Conservation (phyloP, 2,113 vertebrate genomes). For the Rutilus rutilus region DNA sequence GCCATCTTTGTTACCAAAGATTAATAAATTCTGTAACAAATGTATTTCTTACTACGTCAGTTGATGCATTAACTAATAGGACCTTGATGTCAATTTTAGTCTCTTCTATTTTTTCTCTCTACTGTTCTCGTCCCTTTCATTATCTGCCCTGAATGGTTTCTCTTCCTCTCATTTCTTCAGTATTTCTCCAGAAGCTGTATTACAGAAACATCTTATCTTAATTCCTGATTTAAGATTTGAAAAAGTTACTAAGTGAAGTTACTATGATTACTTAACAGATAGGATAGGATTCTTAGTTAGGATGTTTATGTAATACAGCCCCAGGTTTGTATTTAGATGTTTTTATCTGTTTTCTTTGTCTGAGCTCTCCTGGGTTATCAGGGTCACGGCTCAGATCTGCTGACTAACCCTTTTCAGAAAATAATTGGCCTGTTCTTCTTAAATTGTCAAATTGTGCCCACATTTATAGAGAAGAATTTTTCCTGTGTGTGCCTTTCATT, state of each 20-base stretch:
- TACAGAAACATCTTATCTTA: too few relatives aligned
- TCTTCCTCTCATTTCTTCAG: too few relatives aligned
- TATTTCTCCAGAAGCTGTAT: too few relatives aligned
- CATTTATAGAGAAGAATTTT: background rate
- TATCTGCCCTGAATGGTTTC: too few relatives aligned
- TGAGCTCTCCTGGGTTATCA: background rate
- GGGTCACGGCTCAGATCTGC: background rate
- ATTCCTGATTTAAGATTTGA: background rate
- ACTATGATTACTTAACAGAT: background rate
- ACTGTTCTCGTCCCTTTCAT: too few relatives aligned
- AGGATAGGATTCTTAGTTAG: background rate
- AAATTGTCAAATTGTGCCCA: background rate
- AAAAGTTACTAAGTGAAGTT: background rate
- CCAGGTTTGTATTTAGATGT: background rate
- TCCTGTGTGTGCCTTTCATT: background rate
- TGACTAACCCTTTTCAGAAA: background rate
- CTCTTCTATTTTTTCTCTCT: too few relatives aligned
- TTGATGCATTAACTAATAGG: too few relatives aligned
- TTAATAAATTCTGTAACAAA: too few relatives aligned
- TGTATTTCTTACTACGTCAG: too few relatives aligned
- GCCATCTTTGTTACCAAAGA: too few relatives aligned
- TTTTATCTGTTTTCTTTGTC: background rate
- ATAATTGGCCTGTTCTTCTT: conserved; percentile 6
- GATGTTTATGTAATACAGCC: background rate
- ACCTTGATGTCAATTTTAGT: too few relatives aligned